A percentile compares a stretch with the other conserved stretches of the same genome.
phyloP scores from a whole-genome alignment of 1,140 invertebrate species.

The Drosophila orena region DNA sequence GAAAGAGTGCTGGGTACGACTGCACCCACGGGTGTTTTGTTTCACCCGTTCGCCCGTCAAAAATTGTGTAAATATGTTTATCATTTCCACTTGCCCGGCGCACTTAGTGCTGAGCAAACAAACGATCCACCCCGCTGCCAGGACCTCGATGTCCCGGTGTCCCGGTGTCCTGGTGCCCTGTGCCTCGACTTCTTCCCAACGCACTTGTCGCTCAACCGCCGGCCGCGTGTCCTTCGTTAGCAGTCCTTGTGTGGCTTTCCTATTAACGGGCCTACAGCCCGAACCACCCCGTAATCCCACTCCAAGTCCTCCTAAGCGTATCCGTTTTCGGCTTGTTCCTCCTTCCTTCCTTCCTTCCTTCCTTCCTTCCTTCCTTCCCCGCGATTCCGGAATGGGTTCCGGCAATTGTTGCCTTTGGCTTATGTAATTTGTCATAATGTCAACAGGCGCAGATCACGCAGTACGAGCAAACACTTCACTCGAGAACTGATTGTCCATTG shows the following conservation, averaged over 20 bases:
- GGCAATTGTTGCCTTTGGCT: slow-evolving; percentile 59
- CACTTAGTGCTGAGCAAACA: slow-evolving; percentile 76
- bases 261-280: slow-evolving; percentile 46
- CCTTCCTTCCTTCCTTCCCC: not conserved
- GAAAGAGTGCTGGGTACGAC: slow-evolving; percentile 1
- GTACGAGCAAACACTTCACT: slow-evolving; percentile 37
- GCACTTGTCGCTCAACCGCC: slow-evolving; percentile 71
- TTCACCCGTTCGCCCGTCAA: slow-evolving; percentile 84
- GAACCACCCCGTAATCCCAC: slow-evolving; percentile 23
- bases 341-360: slow-evolving; percentile 49
- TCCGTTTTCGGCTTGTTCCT: slow-evolving; percentile 74
- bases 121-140: slow-evolving; percentile 5
- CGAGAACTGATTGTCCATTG: slow-evolving; percentile 43
- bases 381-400: slow-evolving; percentile 27
- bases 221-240: slow-evolving; percentile 79
- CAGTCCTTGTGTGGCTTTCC: slow-evolving; percentile 77
- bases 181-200: slow-evolving; percentile 15
- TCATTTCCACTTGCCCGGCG: slow-evolving; percentile 83
- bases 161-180: not conserved
- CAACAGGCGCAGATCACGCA: slow-evolving; percentile 63
- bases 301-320: slow-evolving; percentile 54
- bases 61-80: slow-evolving; percentile 85
- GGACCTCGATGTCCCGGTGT: slow-evolving; percentile 3
- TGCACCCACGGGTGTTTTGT: slow-evolving; percentile 80
- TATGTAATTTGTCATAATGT: slow-evolving; percentile 80